Conservation (phyloP, 2,113 vertebrate species). For the Rhea americana region DNA sequence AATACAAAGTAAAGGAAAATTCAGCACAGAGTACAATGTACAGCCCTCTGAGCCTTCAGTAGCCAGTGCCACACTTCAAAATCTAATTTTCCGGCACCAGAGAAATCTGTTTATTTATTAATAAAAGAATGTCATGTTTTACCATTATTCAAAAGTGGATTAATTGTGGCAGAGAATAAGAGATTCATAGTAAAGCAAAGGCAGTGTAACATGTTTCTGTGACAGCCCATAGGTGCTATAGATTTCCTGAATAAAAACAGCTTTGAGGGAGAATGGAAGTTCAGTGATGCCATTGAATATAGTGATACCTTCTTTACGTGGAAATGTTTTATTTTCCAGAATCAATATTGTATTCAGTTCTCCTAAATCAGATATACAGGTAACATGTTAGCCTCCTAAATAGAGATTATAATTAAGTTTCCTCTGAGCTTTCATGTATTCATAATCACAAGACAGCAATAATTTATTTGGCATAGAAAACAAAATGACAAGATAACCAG, state of each 20-base stretch:
- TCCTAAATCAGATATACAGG: neutral
- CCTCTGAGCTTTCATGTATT: conserved; percentile 21
- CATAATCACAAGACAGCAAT: conserved; percentile 9
- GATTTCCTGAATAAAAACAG: neutral
- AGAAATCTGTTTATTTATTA: neutral
- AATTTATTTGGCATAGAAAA: conserved; percentile 29
- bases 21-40: fast-evolving
- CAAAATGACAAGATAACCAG: neutral
- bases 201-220: neutral
- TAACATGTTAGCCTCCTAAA: neutral
- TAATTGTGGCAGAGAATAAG: neutral
- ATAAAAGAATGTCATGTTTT: neutral
- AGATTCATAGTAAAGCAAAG: neutral
- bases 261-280: neutral
- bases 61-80: neutral
- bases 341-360: neutral
- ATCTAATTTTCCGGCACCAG: neutral
- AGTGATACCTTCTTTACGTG: neutral
- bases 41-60: neutral
- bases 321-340: neutral
- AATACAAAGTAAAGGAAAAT: neutral
- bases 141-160: neutral
- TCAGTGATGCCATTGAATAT: neutral
- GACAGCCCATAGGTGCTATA: neutral
- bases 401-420: conserved; percentile 19